Evolutionary conservation across 2,797 vertebrate genomes (phyloP).

Genomic region (Uromys caudimaculatus): DNA sequence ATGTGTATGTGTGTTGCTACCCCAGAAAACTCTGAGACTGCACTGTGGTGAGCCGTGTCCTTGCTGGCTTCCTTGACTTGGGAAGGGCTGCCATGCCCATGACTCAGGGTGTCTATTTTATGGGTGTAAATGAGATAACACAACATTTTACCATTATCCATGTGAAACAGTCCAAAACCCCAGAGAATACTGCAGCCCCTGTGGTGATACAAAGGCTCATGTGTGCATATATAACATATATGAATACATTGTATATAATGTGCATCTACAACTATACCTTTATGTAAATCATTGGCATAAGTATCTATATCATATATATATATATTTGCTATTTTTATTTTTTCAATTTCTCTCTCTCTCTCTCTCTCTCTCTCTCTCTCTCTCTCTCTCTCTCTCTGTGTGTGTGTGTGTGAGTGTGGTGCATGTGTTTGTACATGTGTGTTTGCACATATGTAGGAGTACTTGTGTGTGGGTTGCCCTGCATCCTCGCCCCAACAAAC

Average conservation of each 20-base stretch:
- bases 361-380: too few relatives aligned
- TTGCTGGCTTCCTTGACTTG: not conserved
- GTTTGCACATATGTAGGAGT: not conserved
- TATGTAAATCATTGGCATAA: not conserved
- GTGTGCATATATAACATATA: not conserved
- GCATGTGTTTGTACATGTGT: not conserved
- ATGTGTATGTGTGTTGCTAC: not conserved
- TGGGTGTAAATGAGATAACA: not conserved
- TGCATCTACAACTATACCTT: not conserved
- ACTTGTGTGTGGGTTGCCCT: not conserved
- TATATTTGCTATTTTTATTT: not conserved
- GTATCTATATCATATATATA: not conserved
- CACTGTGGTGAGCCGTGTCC: accelerated
- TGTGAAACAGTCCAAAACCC: not conserved
- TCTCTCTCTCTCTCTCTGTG: too few relatives aligned
- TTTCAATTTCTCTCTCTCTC: not conserved
- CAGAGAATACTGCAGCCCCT: not conserved
- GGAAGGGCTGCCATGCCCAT: not conserved
- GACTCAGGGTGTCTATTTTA: not conserved
- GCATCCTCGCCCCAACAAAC: not conserved
- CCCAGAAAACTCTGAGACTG: not conserved
- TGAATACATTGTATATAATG: not conserved
- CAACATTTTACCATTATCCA: not conserved
- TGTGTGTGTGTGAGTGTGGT: not conserved
- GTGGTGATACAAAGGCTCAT: not conserved